Conservation (phyloP, 2,113 vertebrate species). For the Alethe diademata region DNA sequence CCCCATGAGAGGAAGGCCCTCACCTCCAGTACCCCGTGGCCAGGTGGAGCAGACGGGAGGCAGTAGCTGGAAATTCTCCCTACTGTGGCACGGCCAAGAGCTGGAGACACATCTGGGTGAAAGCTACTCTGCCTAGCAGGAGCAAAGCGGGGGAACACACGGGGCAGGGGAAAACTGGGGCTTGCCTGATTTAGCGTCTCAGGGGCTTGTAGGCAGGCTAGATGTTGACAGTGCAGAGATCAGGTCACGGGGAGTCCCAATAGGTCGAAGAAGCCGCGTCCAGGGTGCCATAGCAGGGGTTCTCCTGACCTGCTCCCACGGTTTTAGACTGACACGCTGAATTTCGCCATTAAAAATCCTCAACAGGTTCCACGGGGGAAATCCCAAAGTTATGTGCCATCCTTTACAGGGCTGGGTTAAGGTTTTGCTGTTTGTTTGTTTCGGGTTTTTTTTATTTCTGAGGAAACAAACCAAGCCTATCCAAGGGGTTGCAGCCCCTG, state of each 20-base stretch:
- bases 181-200: background rate
- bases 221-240: fast-evolving
- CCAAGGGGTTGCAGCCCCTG: background rate
- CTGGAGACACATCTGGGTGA: background rate
- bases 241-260: background rate
- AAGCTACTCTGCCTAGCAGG: background rate
- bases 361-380: background rate
- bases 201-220: background rate
- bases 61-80: background rate
- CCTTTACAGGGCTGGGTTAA: background rate
- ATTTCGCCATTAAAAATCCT: background rate
- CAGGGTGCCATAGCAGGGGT: background rate
- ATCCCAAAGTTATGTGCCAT: background rate
- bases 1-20: fast-evolving
- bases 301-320: background rate
- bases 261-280: fast-evolving
- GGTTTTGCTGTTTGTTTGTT: background rate
- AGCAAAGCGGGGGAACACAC: background rate
- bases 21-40: background rate
- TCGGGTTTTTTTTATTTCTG: too few relatives aligned
- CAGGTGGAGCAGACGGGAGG: fast-evolving
- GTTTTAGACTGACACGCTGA: background rate
- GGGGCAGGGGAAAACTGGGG: fast-evolving
- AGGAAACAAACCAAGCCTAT: background rate
- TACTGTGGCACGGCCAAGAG: background rate